These are phyloP conservation scores for Trichogramma dendrolimi DNA, from an alignment of 2,888 invertebrate species.

Conservation along the genomic window DNA sequence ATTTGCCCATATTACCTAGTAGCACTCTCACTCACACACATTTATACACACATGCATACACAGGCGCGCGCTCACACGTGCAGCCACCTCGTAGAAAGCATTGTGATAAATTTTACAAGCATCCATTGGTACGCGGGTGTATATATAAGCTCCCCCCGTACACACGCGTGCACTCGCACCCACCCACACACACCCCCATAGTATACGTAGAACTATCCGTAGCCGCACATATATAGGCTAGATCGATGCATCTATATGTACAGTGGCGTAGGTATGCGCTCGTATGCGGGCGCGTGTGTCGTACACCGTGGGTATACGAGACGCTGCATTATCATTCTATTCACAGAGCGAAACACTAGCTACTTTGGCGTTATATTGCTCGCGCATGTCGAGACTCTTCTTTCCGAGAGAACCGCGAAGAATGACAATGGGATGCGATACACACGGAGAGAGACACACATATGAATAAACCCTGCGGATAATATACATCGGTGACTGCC, in stretches of 20 bases:
- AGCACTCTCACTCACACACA: background rate
- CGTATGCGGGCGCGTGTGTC: conserved; percentile 9
- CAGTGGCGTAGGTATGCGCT: background rate
- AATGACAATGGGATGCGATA: conserved; percentile 8
- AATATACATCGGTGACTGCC: too few species aligned
- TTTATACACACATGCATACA: background rate
- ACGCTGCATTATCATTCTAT: conserved; percentile 29
- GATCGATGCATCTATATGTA: conserved; percentile 16
- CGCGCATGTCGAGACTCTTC: conserved; percentile 6
- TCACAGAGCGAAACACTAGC: conserved; percentile 22
- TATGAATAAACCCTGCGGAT: too few species aligned
- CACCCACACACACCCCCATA: too few species aligned
- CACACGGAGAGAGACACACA: too few species aligned
- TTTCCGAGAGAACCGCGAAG: conserved; percentile 6
- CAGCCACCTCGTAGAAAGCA: conserved; percentile 27
- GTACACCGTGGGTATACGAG: background rate
- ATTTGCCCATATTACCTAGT: too few species aligned
- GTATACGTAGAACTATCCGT: too few species aligned
- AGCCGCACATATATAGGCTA: background rate
- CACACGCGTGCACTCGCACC: conserved; percentile 18
- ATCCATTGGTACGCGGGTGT: conserved; percentile 25
- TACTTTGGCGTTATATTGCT: conserved; percentile 15
- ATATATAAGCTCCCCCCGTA: conserved; percentile 9
- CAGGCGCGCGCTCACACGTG: conserved; percentile 2
- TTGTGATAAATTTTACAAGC: conserved; percentile 34